Evolutionary conservation across 2,113 vertebrate species (phyloP).

Genomic region (Osmerus mordax): DNA sequence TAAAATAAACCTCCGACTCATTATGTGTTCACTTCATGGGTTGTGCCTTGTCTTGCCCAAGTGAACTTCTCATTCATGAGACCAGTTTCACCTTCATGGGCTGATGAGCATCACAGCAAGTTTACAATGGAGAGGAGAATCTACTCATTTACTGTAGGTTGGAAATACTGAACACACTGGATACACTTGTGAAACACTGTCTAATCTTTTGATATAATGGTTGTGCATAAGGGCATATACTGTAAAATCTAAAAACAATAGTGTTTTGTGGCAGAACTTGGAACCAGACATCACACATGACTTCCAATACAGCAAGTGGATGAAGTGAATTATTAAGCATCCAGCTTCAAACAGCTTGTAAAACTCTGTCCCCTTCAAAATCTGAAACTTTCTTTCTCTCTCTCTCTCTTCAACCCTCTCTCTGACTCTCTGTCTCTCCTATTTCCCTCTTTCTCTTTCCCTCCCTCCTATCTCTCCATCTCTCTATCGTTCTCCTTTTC

Average conservation of each 20-base stretch:
- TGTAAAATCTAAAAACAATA: slow-evolving; percentile 2
- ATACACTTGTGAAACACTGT: neutral
- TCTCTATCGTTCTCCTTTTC: too few species aligned
- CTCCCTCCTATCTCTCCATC: neutral
- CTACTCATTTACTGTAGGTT: neutral
- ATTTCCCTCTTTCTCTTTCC: too few species aligned
- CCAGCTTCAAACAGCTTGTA: slow-evolving; percentile 71
- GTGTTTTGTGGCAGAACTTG: neutral
- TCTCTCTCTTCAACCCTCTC: slow-evolving; percentile 41
- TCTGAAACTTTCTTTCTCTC: slow-evolving; percentile 56
- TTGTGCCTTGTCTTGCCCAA: neutral
- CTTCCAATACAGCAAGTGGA: slow-evolving; percentile 57
- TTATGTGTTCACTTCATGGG: neutral
- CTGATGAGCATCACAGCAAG: neutral
- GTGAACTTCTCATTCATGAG: neutral
- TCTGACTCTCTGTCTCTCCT: slow-evolving; percentile 12
- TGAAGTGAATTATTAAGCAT: slow-evolving; percentile 78
- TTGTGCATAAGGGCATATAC: neutral
- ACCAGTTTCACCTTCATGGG: neutral
- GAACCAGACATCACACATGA: slow-evolving; percentile 52
- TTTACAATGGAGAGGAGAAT: neutral
- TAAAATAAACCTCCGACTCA: neutral
- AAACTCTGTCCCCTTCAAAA: slow-evolving; percentile 67
- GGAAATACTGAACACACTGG: neutral
- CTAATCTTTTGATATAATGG: neutral